phyloP scores from a whole-genome alignment of 2,888 invertebrate genomes.

The Gastrophysa polygoni region DNA sequence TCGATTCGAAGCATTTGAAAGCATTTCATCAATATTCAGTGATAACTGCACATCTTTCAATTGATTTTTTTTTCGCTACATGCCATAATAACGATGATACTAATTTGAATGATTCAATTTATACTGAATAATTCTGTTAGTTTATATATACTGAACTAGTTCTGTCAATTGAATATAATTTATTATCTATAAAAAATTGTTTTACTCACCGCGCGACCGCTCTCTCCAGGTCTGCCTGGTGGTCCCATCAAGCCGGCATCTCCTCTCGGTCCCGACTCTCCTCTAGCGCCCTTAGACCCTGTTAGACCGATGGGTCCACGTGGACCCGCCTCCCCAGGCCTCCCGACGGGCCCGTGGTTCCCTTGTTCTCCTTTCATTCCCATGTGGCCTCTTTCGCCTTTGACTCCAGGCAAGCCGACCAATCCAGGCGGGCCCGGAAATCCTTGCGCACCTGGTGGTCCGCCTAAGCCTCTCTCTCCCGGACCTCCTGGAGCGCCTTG shows the following conservation, averaged over 20 bases:
- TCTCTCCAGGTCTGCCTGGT: slow-evolving; percentile 77
- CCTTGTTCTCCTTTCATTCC: slow-evolving; percentile 80
- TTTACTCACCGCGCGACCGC: slow-evolving; percentile 69
- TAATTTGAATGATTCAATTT: too few relatives aligned
- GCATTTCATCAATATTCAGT: too few relatives aligned
- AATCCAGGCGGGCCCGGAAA: slow-evolving; percentile 72
- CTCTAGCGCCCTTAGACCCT: slow-evolving; percentile 77
- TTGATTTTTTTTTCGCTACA: too few relatives aligned
- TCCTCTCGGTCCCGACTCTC: slow-evolving; percentile 78
- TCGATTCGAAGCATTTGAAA: too few relatives aligned
- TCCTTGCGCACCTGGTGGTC: slow-evolving; percentile 73
- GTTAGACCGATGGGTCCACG: slow-evolving; percentile 66
- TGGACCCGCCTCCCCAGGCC: slow-evolving; percentile 68
- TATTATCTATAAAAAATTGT: too few relatives aligned
- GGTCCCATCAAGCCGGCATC: slow-evolving; percentile 77
- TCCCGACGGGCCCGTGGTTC: slow-evolving; percentile 64
- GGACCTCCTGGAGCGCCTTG: slow-evolving; percentile 72
- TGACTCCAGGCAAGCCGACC: slow-evolving; percentile 72
- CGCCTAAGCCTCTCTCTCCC: slow-evolving; percentile 76
- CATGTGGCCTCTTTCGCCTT: slow-evolving; percentile 74
- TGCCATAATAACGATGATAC: too few relatives aligned
- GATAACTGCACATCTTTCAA: too few relatives aligned
- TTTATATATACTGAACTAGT: too few relatives aligned
- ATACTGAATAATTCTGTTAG: too few relatives aligned
- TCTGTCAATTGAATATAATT: too few relatives aligned